Base-by-base conservation (phyloP, 2,888 invertebrate species). In the Cotesia congregata region DNA sequence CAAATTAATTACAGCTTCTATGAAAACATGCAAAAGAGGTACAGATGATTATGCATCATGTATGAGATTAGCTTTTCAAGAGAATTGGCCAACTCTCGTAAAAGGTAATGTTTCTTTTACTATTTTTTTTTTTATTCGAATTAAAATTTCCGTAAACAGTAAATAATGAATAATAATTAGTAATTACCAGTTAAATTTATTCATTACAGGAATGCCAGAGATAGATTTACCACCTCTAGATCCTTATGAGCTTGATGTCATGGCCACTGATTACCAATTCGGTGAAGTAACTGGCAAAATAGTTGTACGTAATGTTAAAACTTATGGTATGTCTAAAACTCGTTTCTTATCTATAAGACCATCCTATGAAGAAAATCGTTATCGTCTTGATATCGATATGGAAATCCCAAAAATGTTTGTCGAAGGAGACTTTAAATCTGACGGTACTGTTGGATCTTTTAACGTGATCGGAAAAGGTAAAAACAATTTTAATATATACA, bases 401-500 rank as follows among this genome's bases (percentile, higher is more conserved):
- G 90, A 90, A 61, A 87, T 92, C 40, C 93, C 94, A 0, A 90
- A 90, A 80, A 84, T 93, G 7, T 85, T 90, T 62, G 87, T 93
- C 1, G 92, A 91, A 70, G 93, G 94, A 3, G 87, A 90, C 40
- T 94, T 93, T 86, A 91, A 91, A 81, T 93, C 92, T 0, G 92
- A 93, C 78, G 93, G 94, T 12, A 90, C 91, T 60, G 90, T 94
- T 75, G 93, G 93, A 79, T 90, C 91, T 7, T 89, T 94, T 80
- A 92, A 91, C 81, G 85, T 94, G 78, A 91, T 91, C 77, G 93
- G 94, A 40, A 91, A 93, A 91, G 90, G 94, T 94, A 88, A 91
- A 5, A 50, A 50, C 0, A 9, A 73, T 71, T 73, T 30, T 68
- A 9, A 15, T 38, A 41, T 20, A 39, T 17, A 1, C 12, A 7